phyloP scores from a whole-genome alignment of 1,140 invertebrate species.

The Calliphora vicina region DNA sequence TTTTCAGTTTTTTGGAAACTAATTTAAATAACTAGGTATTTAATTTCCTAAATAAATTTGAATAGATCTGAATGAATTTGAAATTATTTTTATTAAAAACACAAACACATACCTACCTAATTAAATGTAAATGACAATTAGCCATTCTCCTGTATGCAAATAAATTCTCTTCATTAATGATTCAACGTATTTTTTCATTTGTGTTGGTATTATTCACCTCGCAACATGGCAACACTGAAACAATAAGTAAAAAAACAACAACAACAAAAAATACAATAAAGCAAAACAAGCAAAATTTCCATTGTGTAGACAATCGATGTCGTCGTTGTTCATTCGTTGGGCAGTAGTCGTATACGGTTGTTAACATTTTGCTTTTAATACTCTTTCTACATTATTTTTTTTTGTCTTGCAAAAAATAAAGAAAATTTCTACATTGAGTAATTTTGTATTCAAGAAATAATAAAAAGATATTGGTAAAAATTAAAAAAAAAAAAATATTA shows the following conservation, averaged over 20 bases:
- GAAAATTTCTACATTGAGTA: slow-evolving; percentile 27
- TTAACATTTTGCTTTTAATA: slow-evolving; percentile 35
- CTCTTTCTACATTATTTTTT: slow-evolving; percentile 5
- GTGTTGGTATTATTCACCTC: neutral
- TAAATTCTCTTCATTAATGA: no score
- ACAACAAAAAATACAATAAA: slow-evolving; percentile 46
- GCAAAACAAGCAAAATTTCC: slow-evolving; percentile 62
- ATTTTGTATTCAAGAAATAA: no score
- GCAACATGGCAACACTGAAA: neutral
- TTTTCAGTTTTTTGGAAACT: no score
- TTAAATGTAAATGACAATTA: no score
- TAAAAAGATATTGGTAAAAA: no score
- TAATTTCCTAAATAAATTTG: no score
- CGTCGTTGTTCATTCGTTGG: slow-evolving; percentile 38
- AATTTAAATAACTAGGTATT: no score
- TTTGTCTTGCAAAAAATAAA: slow-evolving; percentile 3
- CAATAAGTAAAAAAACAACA: neutral
- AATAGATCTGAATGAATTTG: no score
- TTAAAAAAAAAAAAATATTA: neutral
- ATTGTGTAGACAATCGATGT: slow-evolving; percentile 54
- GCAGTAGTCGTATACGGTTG: slow-evolving; percentile 36
- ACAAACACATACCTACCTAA: no score
- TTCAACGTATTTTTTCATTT: no score
- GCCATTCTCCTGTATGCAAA: no score
- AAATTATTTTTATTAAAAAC: no score